Evolutionary conservation across 2,888 invertebrate genomes (phyloP), one percentile per base, ranked within the genome.

Genomic region (Leptinotarsa juncta): DNA sequence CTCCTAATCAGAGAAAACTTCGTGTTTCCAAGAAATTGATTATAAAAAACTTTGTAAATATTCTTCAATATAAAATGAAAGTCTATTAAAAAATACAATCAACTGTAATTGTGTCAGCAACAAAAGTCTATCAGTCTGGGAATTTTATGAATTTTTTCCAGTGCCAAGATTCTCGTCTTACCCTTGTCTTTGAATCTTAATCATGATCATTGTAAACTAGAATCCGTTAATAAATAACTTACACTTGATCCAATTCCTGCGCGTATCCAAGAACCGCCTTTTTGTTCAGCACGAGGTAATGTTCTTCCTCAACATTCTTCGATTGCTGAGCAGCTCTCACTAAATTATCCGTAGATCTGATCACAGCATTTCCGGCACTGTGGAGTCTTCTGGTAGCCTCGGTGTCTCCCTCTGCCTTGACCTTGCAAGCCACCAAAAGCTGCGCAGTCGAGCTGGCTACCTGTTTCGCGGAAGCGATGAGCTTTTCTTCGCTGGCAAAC

Each of bases 361-460:
- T 98, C 2, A 99, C 99, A 4, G 97, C 97, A 81, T 97, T 98
- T 16, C 98, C 98, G 0, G 98, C 98, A 16, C 95, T 92, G 88
- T 97, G 94, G 55, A 99, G 90, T 15, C 98, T 92, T 65, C 96
- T 94, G 68, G 98, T 98, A 10, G 97, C 95, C 81, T 97, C 96
- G 10, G 97, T 97, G 76, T 97, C 95, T 1, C 97, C 96, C 89
- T 99, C 99, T 0, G 99, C 98, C 88, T 99, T 99, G 74, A 99
- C 98, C 91, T 98, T 98, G 89, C 99, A 99, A 0, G 99, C 99
- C 65, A 99, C 98, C 70, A 99, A 89, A 72, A 99, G 90, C 85
- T 99, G 99, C 0, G 99, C 99, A 0, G 99, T 99, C 1, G 97
- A 97, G 69, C 97, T 95, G 7, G 99, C 99, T 12, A 99, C 98